phyloP scores from a whole-genome alignment of 2,113 vertebrate species.

The Pyrgilauda ruficollis region DNA sequence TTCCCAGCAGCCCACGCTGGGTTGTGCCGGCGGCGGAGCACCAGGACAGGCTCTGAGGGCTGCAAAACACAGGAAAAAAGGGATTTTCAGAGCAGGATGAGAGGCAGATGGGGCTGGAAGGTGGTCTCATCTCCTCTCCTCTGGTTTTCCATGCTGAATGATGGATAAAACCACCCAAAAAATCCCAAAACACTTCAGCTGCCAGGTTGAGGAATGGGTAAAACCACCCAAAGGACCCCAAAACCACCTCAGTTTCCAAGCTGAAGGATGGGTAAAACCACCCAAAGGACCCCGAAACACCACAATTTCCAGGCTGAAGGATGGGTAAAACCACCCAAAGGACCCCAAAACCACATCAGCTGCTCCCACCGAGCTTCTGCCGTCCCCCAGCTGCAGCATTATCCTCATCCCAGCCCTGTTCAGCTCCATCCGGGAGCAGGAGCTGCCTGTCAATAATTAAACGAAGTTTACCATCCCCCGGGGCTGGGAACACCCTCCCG shows the following conservation, averaged over 20 bases:
- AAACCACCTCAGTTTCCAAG: background rate
- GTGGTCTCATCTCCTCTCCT: background rate
- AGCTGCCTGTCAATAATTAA: background rate
- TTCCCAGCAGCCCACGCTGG: background rate
- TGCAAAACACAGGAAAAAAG: background rate
- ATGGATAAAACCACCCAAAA: background rate
- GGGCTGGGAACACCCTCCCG: background rate
- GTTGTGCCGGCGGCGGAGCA: fast-evolving
- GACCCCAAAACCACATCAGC: background rate
- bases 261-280: background rate
- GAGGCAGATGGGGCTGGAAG: background rate
- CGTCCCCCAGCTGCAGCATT: fast-evolving
- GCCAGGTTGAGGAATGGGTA: background rate
- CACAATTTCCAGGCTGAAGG: background rate
- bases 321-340: background rate
- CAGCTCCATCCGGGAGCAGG: background rate
- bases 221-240: background rate
- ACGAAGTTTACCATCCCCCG: background rate
- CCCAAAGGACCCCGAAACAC: too few species aligned
- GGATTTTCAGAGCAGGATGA: background rate
- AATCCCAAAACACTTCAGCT: background rate
- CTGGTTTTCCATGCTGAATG: background rate
- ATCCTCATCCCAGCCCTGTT: background rate
- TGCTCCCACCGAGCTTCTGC: background rate
- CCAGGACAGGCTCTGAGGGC: background rate